A percentile compares a stretch with the other conserved stretches of the same genome.
Conservation (phyloP, 2,797 vertebrate genomes). For the Morus bassanus region DNA sequence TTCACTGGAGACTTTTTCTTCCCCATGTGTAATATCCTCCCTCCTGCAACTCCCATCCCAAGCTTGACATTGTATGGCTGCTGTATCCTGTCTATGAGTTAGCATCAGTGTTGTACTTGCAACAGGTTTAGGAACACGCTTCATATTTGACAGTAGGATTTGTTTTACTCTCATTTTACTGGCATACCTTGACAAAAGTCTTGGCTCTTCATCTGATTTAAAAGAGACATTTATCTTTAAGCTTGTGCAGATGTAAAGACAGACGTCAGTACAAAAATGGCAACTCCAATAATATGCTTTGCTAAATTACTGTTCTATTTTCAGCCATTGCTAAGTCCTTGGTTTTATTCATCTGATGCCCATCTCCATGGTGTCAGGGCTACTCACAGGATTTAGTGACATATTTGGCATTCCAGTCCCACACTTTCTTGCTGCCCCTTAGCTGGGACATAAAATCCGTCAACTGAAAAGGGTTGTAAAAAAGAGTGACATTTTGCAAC, state of each 20-base stretch:
- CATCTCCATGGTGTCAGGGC: background rate
- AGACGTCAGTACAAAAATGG: background rate
- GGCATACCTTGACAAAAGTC: background rate
- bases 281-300: background rate
- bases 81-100: background rate
- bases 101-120: background rate
- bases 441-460: background rate
- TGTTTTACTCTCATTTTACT: background rate
- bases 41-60: background rate
- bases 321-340: background rate
- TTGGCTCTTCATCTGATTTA: background rate
- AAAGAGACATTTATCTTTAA: background rate
- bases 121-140: background rate
- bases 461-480: background rate
- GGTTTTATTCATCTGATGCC: background rate
- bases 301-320: background rate
- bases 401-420: background rate
- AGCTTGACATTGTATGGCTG: background rate
- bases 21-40: background rate
- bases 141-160: background rate
- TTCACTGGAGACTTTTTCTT: slow-evolving; percentile 3
- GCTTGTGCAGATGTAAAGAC: background rate
- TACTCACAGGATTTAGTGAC: background rate
- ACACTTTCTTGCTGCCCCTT: background rate
- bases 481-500: background rate